phyloP scores from a whole-genome alignment of 2,113 vertebrate species.

The Ictalurus punctatus region DNA sequence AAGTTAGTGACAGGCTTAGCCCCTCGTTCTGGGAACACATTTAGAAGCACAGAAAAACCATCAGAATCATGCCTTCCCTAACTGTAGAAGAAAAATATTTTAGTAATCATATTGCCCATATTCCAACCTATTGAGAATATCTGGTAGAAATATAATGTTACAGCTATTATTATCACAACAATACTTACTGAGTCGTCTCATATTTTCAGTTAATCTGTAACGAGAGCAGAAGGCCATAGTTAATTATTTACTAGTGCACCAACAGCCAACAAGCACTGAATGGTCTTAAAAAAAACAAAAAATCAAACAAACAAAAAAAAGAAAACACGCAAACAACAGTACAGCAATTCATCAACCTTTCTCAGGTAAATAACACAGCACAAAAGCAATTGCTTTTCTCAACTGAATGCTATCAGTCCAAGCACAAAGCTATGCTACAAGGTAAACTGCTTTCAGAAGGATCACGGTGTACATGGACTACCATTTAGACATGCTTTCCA shows the following conservation, averaged over 20 bases:
- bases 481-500: background rate
- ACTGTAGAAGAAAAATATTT: background rate
- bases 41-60: slow-evolving; percentile 19
- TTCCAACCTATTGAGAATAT: background rate
- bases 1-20: slow-evolving; percentile 95
- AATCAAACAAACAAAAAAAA: background rate
- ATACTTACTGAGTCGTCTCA: slow-evolving; percentile 94
- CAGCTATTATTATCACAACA: background rate
- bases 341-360: background rate
- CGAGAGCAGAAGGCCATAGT: slow-evolving; percentile 47
- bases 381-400: slow-evolving; percentile 9
- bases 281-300: too few species aligned
- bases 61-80: background rate
- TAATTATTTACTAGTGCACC: slow-evolving; percentile 8
- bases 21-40: slow-evolving; percentile 81
- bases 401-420: slow-evolving; percentile 6
- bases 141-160: background rate
- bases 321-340: background rate
- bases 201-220: slow-evolving; percentile 92
- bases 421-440: background rate
- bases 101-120: too few species aligned
- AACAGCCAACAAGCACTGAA: background rate
- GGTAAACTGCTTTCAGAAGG: background rate
- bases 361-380: background rate
- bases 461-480: background rate